A percentile compares a stretch with the other conserved stretches of the same genome.
Evolutionary conservation across 2,113 vertebrate species (phyloP).

Genomic region (Hypomesus transpacificus): DNA sequence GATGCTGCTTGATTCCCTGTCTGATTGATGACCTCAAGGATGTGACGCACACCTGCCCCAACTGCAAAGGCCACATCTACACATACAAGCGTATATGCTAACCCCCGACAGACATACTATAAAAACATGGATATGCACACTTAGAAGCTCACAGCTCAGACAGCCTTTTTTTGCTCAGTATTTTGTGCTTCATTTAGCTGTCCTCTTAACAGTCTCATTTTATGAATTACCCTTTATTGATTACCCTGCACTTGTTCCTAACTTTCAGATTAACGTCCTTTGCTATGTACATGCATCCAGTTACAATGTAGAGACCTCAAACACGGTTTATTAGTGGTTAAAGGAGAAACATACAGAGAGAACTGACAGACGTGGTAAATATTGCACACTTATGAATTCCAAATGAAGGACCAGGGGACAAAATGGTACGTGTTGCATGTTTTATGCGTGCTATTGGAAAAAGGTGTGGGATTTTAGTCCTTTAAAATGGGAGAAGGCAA

Average conservation of each 20-base stretch:
- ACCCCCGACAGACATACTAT: constrained; percentile 52
- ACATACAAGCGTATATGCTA: constrained; percentile 98
- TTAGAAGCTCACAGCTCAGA: constrained; percentile 38
- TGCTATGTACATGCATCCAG: constrained; percentile 27
- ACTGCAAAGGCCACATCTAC: constrained; percentile 98
- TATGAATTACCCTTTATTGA: constrained; percentile 44
- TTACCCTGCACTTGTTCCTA: constrained; percentile 56
- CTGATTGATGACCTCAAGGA: constrained; percentile 98
- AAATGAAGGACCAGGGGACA: too few relatives aligned
- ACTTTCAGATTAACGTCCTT: constrained; percentile 18
- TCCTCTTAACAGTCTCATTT: constrained; percentile 47
- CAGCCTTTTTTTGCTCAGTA: constrained; percentile 51
- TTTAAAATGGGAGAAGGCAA: constrained; percentile 10
- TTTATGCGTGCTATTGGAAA: constrained; percentile 18
- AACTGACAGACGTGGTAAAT: constrained; percentile 1
- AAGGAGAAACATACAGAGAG: constrained; percentile 5
- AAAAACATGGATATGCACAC: constrained; percentile 48
- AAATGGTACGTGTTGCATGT: constrained; percentile 13
- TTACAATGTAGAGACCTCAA: constrained; percentile 9
- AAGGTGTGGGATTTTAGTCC: background rate
- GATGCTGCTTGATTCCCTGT: constrained; percentile 97
- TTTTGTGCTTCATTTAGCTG: constrained; percentile 44
- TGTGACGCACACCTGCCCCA: constrained; percentile 95
- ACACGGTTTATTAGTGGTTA: constrained; percentile 13
- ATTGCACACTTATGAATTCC: background rate